phyloP scores from a whole-genome alignment of 2,888 invertebrate genomes.

The Drosophila bunnanda region DNA sequence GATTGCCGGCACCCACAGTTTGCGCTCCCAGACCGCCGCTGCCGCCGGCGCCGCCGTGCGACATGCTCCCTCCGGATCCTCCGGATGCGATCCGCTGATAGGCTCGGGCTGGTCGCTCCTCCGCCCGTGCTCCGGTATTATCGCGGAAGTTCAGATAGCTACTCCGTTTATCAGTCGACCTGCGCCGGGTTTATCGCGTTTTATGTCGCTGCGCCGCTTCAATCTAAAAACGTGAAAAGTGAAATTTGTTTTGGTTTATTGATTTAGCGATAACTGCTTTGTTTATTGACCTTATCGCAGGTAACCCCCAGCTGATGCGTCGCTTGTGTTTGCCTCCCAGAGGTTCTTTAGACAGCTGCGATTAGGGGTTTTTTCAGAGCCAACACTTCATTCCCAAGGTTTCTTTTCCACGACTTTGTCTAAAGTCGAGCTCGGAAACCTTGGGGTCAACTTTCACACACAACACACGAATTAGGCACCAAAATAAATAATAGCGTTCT shows the following conservation, averaged over 20 bases:
- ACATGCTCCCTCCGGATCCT: slow-evolving; percentile 73
- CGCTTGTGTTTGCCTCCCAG: slow-evolving; percentile 12
- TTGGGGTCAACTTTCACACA: slow-evolving; percentile 39
- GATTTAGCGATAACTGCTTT: slow-evolving; percentile 51
- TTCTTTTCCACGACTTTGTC: slow-evolving; percentile 18
- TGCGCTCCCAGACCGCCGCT: slow-evolving; percentile 70
- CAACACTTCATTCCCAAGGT: slow-evolving; percentile 25
- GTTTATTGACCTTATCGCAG: slow-evolving; percentile 33
- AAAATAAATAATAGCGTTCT: slow-evolving; percentile 14
- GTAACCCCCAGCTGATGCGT: slow-evolving; percentile 13
- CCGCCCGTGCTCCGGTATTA: neutral
- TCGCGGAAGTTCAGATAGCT: slow-evolving; percentile 11
- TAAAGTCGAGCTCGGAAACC: slow-evolving; percentile 18
- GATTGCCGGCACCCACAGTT: slow-evolving; percentile 75
- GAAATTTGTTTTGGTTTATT: slow-evolving; percentile 66
- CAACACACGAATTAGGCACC: slow-evolving; percentile 20
- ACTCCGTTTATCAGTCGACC: slow-evolving; percentile 27
- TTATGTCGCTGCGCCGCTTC: slow-evolving; percentile 50
- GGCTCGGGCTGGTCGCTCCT: slow-evolving; percentile 1
- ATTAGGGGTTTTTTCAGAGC: slow-evolving; percentile 7
- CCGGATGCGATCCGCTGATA: slow-evolving; percentile 23
- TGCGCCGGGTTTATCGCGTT: slow-evolving; percentile 36
- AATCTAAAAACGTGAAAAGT: slow-evolving; percentile 56
- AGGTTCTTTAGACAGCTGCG: slow-evolving; percentile 45
- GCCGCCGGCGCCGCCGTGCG: slow-evolving; percentile 81